phyloP scores from a whole-genome alignment of 2,797 vertebrate genomes.

The Eleutherodactylus coqui region DNA sequence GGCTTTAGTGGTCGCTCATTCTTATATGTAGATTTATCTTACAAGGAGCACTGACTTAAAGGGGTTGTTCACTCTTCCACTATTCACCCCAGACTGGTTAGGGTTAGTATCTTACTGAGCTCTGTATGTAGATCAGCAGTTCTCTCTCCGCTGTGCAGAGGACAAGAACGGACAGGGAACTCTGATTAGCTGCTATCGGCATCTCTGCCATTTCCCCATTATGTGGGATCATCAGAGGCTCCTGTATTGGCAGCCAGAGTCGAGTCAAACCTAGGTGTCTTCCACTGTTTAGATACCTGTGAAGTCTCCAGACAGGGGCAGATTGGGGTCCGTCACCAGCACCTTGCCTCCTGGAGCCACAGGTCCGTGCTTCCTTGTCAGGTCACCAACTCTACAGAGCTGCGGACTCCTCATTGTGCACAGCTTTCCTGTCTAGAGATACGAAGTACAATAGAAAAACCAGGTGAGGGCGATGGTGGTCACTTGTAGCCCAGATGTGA shows the following conservation, averaged over 20 bases:
- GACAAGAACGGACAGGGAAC: no score
- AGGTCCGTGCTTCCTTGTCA: conserved; percentile 73
- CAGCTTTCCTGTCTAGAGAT: conserved; percentile 64
- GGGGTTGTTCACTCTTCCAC: no score
- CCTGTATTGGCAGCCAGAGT: no score
- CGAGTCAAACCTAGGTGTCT: not conserved
- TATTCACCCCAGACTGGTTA: no score
- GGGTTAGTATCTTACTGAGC: no score
- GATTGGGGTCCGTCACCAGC: conserved; percentile 71
- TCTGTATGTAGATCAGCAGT: no score
- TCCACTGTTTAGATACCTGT: conserved; percentile 72
- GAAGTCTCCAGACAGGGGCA: conserved; percentile 75
- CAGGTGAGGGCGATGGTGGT: not conserved
- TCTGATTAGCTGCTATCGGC: no score
- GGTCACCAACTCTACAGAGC: conserved; percentile 78
- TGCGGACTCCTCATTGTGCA: conserved; percentile 72
- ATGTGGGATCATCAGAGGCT: no score
- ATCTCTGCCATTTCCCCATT: not conserved
- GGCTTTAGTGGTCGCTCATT: no score
- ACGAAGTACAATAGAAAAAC: not conserved
- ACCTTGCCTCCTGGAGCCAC: conserved; percentile 69
- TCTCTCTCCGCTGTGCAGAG: no score
- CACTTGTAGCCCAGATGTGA: not conserved
- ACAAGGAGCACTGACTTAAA: no score
- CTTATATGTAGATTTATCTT: no score